phyloP scores from a whole-genome alignment of 2,888 invertebrate species.

The Endotricha flammealis region DNA sequence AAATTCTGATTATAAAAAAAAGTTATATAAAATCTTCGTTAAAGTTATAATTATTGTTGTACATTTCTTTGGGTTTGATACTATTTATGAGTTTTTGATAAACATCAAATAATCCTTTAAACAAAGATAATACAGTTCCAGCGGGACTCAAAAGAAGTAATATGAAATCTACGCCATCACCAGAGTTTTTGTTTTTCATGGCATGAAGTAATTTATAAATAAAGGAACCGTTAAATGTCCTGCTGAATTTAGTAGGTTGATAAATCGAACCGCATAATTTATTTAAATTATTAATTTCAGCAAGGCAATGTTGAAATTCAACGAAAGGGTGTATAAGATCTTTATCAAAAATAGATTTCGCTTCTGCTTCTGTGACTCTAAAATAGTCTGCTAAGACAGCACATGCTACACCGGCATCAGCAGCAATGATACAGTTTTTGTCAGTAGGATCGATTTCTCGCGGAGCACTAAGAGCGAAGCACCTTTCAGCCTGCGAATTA shows the following conservation, averaged over 20 bases:
- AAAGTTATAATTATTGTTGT: no score
- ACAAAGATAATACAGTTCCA: constrained; percentile 13
- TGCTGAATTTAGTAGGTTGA: constrained; percentile 24
- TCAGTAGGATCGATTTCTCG: constrained; percentile 6
- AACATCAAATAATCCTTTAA: constrained; percentile 8
- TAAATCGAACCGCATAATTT: constrained; percentile 32
- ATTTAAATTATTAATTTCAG: constrained; percentile 37
- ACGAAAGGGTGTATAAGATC: constrained; percentile 23
- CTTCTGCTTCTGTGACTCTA: constrained; percentile 5
- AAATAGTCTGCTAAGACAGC: constrained; percentile 22
- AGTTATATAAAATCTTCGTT: no score
- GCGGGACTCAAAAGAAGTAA: constrained; percentile 8
- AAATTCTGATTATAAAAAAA: no score
- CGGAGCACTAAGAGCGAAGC: background rate
- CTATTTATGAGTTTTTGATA: constrained; percentile 11
- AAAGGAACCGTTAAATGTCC: constrained; percentile 34
- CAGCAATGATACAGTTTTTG: constrained; percentile 12
- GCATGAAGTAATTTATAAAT: constrained; percentile 26
- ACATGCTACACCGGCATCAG: constrained; percentile 21
- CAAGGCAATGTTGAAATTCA: constrained; percentile 34
- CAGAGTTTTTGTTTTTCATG: constrained; percentile 10
- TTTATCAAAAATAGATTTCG: constrained; percentile 20
- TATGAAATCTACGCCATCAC: constrained; percentile 1
- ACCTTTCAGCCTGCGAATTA: background rate
- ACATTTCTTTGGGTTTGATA: no score